Base-by-base conservation (phyloP, 2,797 vertebrate species). In the Megaceryle alcyon region DNA sequence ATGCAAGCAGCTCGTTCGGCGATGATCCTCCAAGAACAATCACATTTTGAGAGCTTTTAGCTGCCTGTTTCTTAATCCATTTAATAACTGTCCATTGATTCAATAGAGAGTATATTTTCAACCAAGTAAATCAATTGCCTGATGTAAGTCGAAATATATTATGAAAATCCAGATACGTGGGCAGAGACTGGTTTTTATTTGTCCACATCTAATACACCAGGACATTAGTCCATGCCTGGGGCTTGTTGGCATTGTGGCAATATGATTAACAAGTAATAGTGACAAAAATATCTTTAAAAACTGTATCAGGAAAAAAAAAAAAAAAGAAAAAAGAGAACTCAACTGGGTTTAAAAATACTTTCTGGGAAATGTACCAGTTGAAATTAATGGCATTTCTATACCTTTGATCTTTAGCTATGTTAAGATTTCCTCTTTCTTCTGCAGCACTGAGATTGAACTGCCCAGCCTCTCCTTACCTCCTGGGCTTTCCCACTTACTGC, bases 31-130 rank as follows among this genome's bases (percentile, higher is more conserved):
- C 57, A 44, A 46, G 64, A 91, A 71, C 82, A 91, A 93, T 80
- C 4, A 0, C 71, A 80, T 75, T 89, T 80, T 33, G 75, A 93
- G 71, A 61, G 84, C 71, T 93, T 89, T 91, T 71, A 96, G 82
- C 65, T 91, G 76, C 65, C 60, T 73, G n/a, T 44, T 76, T 90
- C 76, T 86, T 92, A 93, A 92, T 94, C 54, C 76, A 78, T 92
- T 94, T 96, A 94, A 92, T 93, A 94, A 80, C 48, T 75, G 65
- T 25, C 82, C 75, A 78, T 75, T 89, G 88, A 91, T 87, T 94
- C 75, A 57, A 92, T 9, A 77, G 48, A 53, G 35, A 81, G 53
- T 26, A 59, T 77, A 64, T 91, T 91, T 91, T 57, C 16, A 7
- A 71, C 64, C 57, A 54, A 7, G 37, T 64, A 87, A 92, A 77